These are phyloP conservation scores for Parelbella ahira DNA, from an alignment of 2,888 invertebrate genomes.

Conservation along the genomic window DNA sequence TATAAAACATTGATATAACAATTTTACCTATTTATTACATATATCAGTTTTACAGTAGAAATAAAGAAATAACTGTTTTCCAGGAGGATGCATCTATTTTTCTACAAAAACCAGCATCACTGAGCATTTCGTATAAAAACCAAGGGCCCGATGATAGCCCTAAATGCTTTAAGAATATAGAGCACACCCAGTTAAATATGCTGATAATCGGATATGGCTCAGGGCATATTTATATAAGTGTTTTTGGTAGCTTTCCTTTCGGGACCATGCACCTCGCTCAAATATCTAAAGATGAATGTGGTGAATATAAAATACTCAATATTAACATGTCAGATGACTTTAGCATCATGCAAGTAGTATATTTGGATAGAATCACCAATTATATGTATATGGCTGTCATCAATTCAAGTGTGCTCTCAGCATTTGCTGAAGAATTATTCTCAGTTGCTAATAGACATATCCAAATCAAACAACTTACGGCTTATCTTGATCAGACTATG, in stretches of 20 bases:
- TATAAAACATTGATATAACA: not conserved
- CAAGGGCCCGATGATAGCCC: conserved; percentile 77
- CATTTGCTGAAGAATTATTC: conserved; percentile 85
- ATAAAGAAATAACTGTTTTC: conserved; percentile 30
- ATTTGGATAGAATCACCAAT: conserved; percentile 73
- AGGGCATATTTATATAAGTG: conserved; percentile 86
- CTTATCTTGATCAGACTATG: conserved; percentile 87
- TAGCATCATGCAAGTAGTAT: conserved; percentile 83
- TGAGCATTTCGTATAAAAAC: conserved; percentile 76
- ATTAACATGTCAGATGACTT: conserved; percentile 86
- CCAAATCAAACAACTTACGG: conserved; percentile 85
- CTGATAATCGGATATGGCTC: conserved; percentile 88
- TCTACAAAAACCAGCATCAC: conserved; percentile 78
- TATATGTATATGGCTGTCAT: conserved; percentile 70
- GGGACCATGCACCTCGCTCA: conserved; percentile 83
- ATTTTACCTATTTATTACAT: not conserved
- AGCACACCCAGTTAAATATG: conserved; percentile 84
- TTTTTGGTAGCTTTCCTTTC: conserved; percentile 92
- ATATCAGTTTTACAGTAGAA: no score
- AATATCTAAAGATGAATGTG: conserved; percentile 77
- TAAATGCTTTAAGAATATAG: conserved; percentile 81
- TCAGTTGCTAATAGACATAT: conserved; percentile 87
- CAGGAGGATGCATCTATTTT: conserved; percentile 78
- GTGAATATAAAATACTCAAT: conserved; percentile 81
- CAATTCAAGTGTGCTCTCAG: conserved; percentile 82